A percentile compares a stretch with the other conserved stretches of the same genome.
Conservation (phyloP, 2,797 vertebrate species). For the Helarctos malayanus region DNA sequence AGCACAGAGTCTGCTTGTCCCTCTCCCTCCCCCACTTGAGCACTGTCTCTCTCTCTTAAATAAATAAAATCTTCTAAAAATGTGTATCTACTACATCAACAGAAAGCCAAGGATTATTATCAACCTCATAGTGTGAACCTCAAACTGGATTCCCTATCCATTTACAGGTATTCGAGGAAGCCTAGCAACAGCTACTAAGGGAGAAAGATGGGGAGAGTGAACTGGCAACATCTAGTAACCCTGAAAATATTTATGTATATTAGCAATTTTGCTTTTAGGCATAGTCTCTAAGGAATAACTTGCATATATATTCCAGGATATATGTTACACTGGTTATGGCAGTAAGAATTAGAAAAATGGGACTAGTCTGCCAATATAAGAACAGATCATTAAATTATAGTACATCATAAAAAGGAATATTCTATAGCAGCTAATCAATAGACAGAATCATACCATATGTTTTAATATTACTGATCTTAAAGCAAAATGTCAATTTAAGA, state of each 20-base stretch:
- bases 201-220: not conserved
- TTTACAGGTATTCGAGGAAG: not conserved
- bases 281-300: not conserved
- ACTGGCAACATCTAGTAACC: not conserved
- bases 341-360: not conserved
- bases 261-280: not conserved
- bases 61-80: not conserved
- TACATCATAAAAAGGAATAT: not conserved
- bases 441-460: not conserved
- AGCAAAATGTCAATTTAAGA: not conserved
- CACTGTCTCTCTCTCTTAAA: not conserved
- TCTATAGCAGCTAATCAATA: not conserved
- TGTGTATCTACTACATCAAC: not conserved
- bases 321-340: not conserved
- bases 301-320: not conserved
- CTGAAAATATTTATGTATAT: not conserved
- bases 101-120: not conserved
- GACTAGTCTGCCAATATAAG: not conserved
- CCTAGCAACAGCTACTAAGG: not conserved
- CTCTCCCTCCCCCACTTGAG: not conserved
- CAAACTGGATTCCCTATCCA: not conserved
- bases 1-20: not conserved
- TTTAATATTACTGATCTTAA: not conserved
- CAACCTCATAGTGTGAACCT: not conserved
- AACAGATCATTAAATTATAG: not conserved